Evolutionary conservation across 1,140 invertebrate genomes (phyloP), one percentile per base, ranked within the genome.

Genomic region (Ladona fulva): DNA sequence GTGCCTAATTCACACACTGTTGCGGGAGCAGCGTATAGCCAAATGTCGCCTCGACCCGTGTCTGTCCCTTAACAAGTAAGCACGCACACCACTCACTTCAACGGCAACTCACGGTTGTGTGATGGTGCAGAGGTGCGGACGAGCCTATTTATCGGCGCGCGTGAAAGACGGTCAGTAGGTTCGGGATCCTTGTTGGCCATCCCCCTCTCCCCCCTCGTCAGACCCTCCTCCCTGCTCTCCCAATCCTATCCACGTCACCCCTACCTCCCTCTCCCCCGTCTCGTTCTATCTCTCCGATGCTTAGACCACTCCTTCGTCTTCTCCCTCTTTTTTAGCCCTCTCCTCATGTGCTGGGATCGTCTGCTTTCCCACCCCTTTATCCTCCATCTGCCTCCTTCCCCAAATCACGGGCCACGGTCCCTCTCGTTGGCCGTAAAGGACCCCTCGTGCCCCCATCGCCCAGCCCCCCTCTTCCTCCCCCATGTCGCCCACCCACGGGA

Each of bases 141-240:
- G 52, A 66, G 52, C 52, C 52, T 66, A 66, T 66, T 66, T 66
- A 66, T 66, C 52, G 52, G 52, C 52, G 52, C 52, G 52, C 52
- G 52, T 66, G 52, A 66, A 66, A 66, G 52, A 66, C 52, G 52
- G 52, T 66, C 52, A 66, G 52, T 66, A 66, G 52, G 52, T 66
- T 66, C 52, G 52, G 52, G 52, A 66, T 66, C 52, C 52, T 66
- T 66, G 52, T 66, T 66, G 52, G 52, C 52, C 52, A 66, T 66
- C 52, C 52, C 52, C 12, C 52, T 66, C 12, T 12, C n/a, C 52
- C 52, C n/a, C 52, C 52, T 66, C 52, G 16, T 12, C 52, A 16
- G 1, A 66, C 52, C 52, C 16, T 16, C 52, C n/a, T 66, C 52
- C 52, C 52, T 66, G 16, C 52, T 66, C 52, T 22, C 52, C 52